Base-by-base conservation (phyloP, 2,888 invertebrate genomes). In the Leptinotarsa haldemani region DNA sequence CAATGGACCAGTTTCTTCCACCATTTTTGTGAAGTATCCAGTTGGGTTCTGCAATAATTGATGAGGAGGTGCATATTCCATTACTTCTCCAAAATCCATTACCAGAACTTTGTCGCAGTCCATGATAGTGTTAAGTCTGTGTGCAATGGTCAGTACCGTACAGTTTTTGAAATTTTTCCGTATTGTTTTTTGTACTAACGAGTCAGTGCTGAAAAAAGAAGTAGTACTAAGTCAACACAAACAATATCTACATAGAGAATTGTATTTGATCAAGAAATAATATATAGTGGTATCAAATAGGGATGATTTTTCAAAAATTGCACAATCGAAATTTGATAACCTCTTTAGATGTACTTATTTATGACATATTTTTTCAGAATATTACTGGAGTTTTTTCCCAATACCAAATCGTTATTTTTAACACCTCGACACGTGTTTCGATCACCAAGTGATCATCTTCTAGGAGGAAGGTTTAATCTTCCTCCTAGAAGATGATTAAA, bases 91-190 rank as follows among this genome's bases (percentile, higher is more conserved):
- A 25, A 88, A 88, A 80, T 91, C 90, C 83, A 92, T 87, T 4
- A 91, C 91, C 78, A 91, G 82, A 74, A 94, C 91, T 87, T 92
- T 91, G 87, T 95, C 94, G 0, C 93, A 94, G 69, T 96, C 95
- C 93, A 95, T 95, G 68, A 96, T 93, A 0, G 95, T 95, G 83
- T 95, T 92, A 5, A 96, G 89, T 64, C 95, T 90, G 87, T 95
- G 95, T 46, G 95, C 95, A 65, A 95, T 94, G 1, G 95, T 95
- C 50, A 95, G 89, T 30, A 95, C 95, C 0, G 95, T 95, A 84
- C 94, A 95, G 18, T 91, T 89, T 2, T 89, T 90, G 84, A 95
- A 95, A 84, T 94, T 94, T 69, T 88, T 89, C 73, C 94, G 88
- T 73, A 95, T 95, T 1, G 94, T 93, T 50, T 89, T 89, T 84